A percentile compares a stretch with the other conserved stretches of the same genome.
Conservation (phyloP, 2,113 vertebrate species). For the Copsychus sechellarum region DNA sequence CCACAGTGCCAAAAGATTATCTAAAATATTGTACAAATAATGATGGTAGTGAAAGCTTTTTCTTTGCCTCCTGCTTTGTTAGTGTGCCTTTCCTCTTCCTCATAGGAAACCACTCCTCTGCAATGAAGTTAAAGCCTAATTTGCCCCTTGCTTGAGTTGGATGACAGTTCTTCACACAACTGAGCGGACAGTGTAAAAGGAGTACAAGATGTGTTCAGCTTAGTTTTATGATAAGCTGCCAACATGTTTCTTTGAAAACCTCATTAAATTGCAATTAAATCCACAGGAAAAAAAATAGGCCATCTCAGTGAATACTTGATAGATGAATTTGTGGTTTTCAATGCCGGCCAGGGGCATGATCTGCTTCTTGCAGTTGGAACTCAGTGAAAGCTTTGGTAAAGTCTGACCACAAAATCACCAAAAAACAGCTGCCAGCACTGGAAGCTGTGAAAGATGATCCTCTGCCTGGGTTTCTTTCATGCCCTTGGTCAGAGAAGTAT, state of each 20-base stretch:
- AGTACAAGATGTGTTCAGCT: not conserved
- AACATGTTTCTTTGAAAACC: slow-evolving; percentile 9
- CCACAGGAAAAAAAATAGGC: not conserved
- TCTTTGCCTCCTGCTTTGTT: not conserved
- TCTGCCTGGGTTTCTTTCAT: not conserved
- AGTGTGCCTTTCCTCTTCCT: not conserved
- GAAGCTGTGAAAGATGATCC: not conserved
- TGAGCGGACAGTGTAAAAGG: not conserved
- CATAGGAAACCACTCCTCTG: not conserved
- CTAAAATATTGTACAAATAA: not conserved
- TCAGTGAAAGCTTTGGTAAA: not conserved
- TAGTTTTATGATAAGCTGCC: not conserved
- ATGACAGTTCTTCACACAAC: not conserved
- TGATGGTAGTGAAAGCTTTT: not conserved
- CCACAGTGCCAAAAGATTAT: not conserved
- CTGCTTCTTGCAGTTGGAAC: not conserved
- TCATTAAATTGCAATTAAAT: slow-evolving; percentile 41
- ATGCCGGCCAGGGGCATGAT: not conserved
- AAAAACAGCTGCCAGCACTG: not conserved
- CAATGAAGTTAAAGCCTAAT: not conserved
- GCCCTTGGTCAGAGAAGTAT: not conserved
- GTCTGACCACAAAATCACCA: not conserved
- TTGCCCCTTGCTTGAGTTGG: not conserved
- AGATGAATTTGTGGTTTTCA: not conserved
- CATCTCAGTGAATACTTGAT: not conserved